These are phyloP conservation scores for Helarctos malayanus DNA, from an alignment of 2,797 vertebrate species.

Conservation along the genomic window DNA sequence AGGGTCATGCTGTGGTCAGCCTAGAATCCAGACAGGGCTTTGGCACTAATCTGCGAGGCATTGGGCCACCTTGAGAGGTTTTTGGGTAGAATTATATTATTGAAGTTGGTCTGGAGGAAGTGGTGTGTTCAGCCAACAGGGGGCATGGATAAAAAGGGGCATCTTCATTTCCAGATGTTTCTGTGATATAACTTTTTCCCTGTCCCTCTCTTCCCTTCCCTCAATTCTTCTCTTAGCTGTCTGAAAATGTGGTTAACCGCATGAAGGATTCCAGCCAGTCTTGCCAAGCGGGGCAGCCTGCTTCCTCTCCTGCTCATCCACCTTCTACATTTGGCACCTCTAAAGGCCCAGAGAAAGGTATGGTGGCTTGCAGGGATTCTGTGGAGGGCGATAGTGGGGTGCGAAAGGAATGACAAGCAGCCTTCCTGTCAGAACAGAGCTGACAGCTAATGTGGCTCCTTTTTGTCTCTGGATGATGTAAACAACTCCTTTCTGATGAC, in stretches of 20 bases:
- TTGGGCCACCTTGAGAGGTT: not conserved
- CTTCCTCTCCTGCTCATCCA: not conserved
- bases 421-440: not conserved
- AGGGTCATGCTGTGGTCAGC: too few relatives aligned
- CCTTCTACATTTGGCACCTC: conserved; percentile 29
- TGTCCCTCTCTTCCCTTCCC: not conserved
- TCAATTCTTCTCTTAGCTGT: conserved; percentile 88
- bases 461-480: not conserved
- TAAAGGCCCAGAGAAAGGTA: conserved; percentile 85
- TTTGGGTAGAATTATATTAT: not conserved
- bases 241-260: conserved; percentile 95
- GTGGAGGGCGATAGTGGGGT: not conserved
- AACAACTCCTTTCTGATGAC: not conserved
- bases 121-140: not conserved
- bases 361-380: not conserved
- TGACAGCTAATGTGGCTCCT: not conserved
- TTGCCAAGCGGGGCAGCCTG: conserved; percentile 56
- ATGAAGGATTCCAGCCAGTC: conserved; percentile 91
- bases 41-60: not conserved
- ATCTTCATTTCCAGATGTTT: not conserved
- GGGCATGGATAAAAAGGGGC: not conserved
- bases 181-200: not conserved
- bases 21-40: not conserved
- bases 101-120: not conserved
- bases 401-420: not conserved